Evolutionary conservation across 2,888 invertebrate genomes (phyloP), one percentile per base, ranked within the genome.

Genomic region (Oscheius sp.): DNA sequence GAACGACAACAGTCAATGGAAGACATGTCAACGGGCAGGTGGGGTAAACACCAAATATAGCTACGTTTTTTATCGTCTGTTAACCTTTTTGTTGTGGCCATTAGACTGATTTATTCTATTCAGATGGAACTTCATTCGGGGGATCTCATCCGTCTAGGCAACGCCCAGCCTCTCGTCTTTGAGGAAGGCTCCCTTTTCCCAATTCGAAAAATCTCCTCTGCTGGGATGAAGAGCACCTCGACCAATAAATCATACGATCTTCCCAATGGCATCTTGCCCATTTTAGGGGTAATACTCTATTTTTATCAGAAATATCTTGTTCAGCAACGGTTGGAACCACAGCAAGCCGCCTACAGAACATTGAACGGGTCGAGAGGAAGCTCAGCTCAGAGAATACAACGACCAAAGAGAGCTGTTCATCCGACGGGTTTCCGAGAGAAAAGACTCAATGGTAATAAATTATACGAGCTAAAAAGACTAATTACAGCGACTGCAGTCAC

Each of bases 1-100:
- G 78, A 1, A 72, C 64, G 23, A 85, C 85, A 2, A 58, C 59
- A 13, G 72, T 80, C 58, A 85, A 84, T 63, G 80, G 78, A 12
- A 27, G 53, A 25, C 71, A 69, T 1, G 61, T 85, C 45, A 70
- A 76, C 59, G 85, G 84, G 7, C 76, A 79, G 72, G 76, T 70
- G n/a, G 21, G 66, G 35, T 49, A 49, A 49, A 18, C 49, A 49
- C 49, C 49, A 18, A 49, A 13, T 49, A 35, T 35, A 13, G 43
- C 49, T 49, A n/a, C 25, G n/a, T 25, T 45, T 41, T 13, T 43
- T 16, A 18, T 55, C 52, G 46, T 45, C 27, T 55, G 5, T 64
- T 21, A 13, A 7, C 61, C 41, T n/a, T 43, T 43, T 23, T 21
- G 21, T 45, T 63, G n/a, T 63, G 21, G 23, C 25, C 35, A 13